A percentile compares a stretch with the other conserved stretches of the same genome.
These are phyloP conservation scores for cat (Felis catus) DNA, from an alignment of 2,113 vertebrate genomes.

Conservation along the genomic window F.catus_Fca126_mat1.0 CM031419.1:1026001-1026500, in stretches of 20 bases:
- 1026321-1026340: constrained; percentile 4
- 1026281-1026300: constrained; percentile 53
- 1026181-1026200: rapidly evolving
- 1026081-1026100: constrained; percentile 83
- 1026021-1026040: rapidly evolving
- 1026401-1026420: not conserved
- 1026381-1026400: not conserved
- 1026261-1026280: constrained; percentile 63
- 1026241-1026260: not conserved
- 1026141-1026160: rapidly evolving
- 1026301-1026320: not conserved
- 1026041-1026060: constrained; percentile 86
- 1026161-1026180: not conserved
- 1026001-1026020: not conserved
- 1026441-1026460: constrained; percentile 47
- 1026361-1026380: not conserved
- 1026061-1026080: constrained; percentile 89
- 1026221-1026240: rapidly evolving
- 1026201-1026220: rapidly evolving
- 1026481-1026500: not conserved
- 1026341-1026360: not conserved
- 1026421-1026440: not conserved
- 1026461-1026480: constrained; percentile 25
- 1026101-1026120: not conserved
- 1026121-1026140: not conserved